A percentile compares a stretch with the other conserved stretches of the same genome.
Evolutionary conservation across 2,888 invertebrate genomes (phyloP).

Genomic region (Dione juno): DNA sequence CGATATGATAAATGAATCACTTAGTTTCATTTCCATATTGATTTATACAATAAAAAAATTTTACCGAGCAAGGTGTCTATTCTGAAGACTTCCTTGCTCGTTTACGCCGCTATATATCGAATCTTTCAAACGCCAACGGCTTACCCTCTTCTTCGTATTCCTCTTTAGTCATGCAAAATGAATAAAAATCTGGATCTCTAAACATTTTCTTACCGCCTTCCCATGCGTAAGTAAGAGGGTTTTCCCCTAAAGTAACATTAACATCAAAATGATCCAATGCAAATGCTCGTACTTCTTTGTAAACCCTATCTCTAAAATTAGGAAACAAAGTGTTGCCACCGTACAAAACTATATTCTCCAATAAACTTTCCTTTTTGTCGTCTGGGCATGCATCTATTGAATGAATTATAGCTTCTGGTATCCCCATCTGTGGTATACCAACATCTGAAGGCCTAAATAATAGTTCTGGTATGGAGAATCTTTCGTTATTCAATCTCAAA

Average conservation of each 20-base stretch:
- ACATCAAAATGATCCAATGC: constrained; percentile 91
- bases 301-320: constrained; percentile 88
- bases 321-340: constrained; percentile 92
- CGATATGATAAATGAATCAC: no score
- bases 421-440: constrained; percentile 95
- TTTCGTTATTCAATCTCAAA: constrained; percentile 94
- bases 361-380: constrained; percentile 89
- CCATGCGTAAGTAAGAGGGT: constrained; percentile 94
- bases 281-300: constrained; percentile 88
- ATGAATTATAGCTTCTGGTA: constrained; percentile 93
- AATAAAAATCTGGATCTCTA: constrained; percentile 88
- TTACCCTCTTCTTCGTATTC: constrained; percentile 95
- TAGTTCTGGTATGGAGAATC: constrained; percentile 97
- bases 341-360: constrained; percentile 92
- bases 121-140: constrained; percentile 80
- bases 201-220: constrained; percentile 92
- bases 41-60: constrained; percentile 30
- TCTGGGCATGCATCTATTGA: constrained; percentile 89
- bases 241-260: constrained; percentile 84
- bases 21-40: background rate
- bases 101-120: constrained; percentile 79
- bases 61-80: constrained; percentile 62
- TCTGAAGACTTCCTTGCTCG: constrained; percentile 69
- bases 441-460: constrained; percentile 97
- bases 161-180: constrained; percentile 89